Conservation (phyloP, 2,113 vertebrate genomes). For the Piaya cayana region DNA sequence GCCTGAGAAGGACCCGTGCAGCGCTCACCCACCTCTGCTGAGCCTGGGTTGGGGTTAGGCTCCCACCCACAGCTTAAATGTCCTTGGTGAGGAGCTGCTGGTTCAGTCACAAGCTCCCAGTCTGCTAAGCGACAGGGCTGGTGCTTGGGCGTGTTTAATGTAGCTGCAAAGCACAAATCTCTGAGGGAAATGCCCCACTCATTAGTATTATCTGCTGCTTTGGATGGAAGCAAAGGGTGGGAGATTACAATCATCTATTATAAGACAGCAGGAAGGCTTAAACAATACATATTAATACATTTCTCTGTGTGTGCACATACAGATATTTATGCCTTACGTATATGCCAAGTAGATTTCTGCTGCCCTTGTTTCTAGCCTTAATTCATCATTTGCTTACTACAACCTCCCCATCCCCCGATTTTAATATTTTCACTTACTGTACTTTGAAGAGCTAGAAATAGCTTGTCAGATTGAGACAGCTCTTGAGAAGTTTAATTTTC, state of each 20-base stretch:
- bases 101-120: not conserved
- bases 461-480: slow-evolving; percentile 66
- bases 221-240: not conserved
- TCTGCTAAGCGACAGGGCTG: not conserved
- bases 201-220: not conserved
- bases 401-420: not conserved
- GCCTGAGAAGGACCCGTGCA: too few species aligned
- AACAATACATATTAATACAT: not conserved
- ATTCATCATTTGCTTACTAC: not conserved
- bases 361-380: not conserved
- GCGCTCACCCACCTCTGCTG: not conserved
- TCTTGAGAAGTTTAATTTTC: slow-evolving; percentile 73
- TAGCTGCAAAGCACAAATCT: not conserved
- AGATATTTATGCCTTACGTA: rapidly evolving
- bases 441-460: slow-evolving; percentile 55
- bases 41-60: not conserved
- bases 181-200: not conserved
- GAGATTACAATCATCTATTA: not conserved
- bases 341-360: not conserved
- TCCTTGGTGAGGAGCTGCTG: not conserved
- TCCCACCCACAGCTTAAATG: rapidly evolving
- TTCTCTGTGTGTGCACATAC: not conserved
- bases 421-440: slow-evolving; percentile 43
- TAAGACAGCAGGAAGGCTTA: not conserved
- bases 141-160: not conserved